Percentiles rank a stretch among this genome's conserved stretches.
These are phyloP conservation scores for Germaria angustata DNA, from an alignment of 2,888 invertebrate genomes.

Conservation along the genomic window DNA sequence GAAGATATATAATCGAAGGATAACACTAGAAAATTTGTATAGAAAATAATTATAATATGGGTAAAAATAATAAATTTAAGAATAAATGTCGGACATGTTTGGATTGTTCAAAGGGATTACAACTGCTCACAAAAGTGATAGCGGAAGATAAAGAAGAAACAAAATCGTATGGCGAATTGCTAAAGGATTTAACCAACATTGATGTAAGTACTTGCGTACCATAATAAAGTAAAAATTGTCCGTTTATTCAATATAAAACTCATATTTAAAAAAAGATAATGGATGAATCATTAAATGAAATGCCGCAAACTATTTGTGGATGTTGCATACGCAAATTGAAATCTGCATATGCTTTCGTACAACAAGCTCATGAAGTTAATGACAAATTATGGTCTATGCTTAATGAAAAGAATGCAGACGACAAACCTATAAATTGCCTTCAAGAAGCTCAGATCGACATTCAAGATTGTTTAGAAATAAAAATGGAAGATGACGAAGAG, in stretches of 20 bases:
- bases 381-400: constrained; percentile 50
- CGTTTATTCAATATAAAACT: no score
- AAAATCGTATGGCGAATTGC: constrained; percentile 50
- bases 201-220: constrained; percentile 32
- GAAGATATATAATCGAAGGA: constrained; percentile 19
- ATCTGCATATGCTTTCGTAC: constrained; percentile 43
- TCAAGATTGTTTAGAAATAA: constrained; percentile 57
- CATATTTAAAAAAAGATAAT: constrained; percentile 37
- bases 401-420: background rate
- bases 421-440: constrained; percentile 51
- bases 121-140: constrained; percentile 33
- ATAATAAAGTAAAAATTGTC: background rate
- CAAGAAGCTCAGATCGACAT: constrained; percentile 61
- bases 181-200: constrained; percentile 53
- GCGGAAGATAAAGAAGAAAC: constrained; percentile 46
- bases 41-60: constrained; percentile 34
- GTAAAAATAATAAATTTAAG: constrained; percentile 48
- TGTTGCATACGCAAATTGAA: constrained; percentile 52
- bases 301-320: constrained; percentile 45
- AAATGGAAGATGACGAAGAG: constrained; percentile 47
- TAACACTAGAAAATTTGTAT: constrained; percentile 10
- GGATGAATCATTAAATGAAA: constrained; percentile 23
- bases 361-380: constrained; percentile 52
- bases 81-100: constrained; percentile 59
- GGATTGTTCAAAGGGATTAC: constrained; percentile 43